Base-by-base conservation (phyloP, 2,888 invertebrate genomes). In the Anaspis maculata region DNA sequence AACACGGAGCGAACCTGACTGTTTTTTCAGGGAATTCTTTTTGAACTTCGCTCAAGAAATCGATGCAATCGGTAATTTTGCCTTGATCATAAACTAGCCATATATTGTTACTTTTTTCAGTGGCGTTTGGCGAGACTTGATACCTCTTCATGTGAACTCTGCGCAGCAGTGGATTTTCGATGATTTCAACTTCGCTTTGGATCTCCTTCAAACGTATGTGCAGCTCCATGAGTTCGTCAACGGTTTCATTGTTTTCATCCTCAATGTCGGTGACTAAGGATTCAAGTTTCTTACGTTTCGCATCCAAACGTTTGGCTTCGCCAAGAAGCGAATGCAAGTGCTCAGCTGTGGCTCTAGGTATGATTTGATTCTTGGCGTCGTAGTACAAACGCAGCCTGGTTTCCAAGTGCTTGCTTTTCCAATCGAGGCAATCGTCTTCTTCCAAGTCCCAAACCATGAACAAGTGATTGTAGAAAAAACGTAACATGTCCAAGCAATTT, bases 361-460 rank as follows among this genome's bases (percentile, higher is more conserved):
- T 62, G 2, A 57, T 56, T 3, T 71, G 71, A 34, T 69, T 68
- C 47, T 71, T 72, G 49, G 77, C 62, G 48, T 77, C 76, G 42
- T 71, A 77, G 37, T 70, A 75, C 21, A 78, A 58, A 30, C 69
- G 62, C 16, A 76, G 63, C 30, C 77, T 67, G 1, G 67, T 54
- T 44, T 72, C 68, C 25, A 78, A 59, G 56, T 76, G 72, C 34
- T 66, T 63, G 21, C 61, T 57, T 13, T 70, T 64, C 77, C 77
- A 77, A 52, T 76, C 72, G n/a, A 62, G 62, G 1, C 68, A 64
- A 2, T 74, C 68, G 44, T 77, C 78, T 34, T 77, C 76, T 32
- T 80, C 79, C 25, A 70, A 64, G 44, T 81, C 80, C 81, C 81
- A 82, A 1, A 80, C 79, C 76, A 78, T 76, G 71, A 79, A 77